Percentiles rank a stretch among this genome's conserved stretches.
Conservation (phyloP, 2,797 vertebrate species). For the Salmo trutta region DNA sequence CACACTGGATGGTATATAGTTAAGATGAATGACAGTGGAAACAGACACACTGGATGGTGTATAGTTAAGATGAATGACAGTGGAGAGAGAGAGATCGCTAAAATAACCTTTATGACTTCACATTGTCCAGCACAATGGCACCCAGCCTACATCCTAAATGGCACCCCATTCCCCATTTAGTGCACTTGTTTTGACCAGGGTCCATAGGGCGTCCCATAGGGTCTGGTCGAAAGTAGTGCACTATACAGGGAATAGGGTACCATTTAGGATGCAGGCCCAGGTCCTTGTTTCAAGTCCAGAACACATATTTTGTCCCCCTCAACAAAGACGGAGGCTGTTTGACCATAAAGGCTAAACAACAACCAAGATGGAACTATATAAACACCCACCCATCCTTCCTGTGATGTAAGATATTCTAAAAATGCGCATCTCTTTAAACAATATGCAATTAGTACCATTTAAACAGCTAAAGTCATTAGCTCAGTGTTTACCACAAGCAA, state of each 20-base stretch:
- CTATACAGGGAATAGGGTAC: not conserved
- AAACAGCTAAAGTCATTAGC: conserved; percentile 77
- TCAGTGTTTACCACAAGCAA: conserved; percentile 75
- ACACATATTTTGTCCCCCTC: not conserved
- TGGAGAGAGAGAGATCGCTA: not conserved
- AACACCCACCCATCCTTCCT: conserved; percentile 10
- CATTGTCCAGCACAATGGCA: not conserved
- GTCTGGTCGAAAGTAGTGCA: not conserved
- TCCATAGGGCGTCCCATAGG: not conserved
- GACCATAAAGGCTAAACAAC: not conserved
- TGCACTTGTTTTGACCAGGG: not conserved
- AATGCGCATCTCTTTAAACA: conserved; percentile 72
- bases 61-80: not conserved
- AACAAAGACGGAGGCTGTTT: not conserved
- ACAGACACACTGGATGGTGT: not conserved
- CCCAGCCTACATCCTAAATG: not conserved
- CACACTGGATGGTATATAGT: not conserved
- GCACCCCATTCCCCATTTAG: not conserved
- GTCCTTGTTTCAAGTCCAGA: not conserved
- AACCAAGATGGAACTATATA: not conserved
- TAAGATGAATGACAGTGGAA: too few relatives aligned
- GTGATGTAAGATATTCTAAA: conserved; percentile 23
- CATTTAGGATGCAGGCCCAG: not conserved
- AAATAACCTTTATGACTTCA: not conserved
- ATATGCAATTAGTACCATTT: conserved; percentile 73